A percentile compares a stretch with the other conserved stretches of the same genome.
phyloP scores from a whole-genome alignment of 2,113 vertebrate species.

The Promerops cafer region DNA sequence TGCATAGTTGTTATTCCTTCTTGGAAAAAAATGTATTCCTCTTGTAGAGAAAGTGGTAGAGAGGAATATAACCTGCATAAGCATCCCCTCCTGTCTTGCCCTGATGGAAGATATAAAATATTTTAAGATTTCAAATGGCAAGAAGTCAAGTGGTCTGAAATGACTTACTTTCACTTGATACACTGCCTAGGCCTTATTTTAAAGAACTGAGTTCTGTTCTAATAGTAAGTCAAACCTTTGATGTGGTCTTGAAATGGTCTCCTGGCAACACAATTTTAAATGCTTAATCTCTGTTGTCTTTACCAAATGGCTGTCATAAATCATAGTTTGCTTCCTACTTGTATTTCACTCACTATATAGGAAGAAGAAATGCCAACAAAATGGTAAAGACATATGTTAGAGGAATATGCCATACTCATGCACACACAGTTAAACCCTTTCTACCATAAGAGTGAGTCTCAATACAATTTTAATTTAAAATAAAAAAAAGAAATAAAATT shows the following conservation, averaged over 20 bases:
- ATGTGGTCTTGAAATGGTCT: slow-evolving; percentile 28
- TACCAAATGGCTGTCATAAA: slow-evolving; percentile 49
- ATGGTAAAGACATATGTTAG: slow-evolving; percentile 19
- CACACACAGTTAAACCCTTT: neutral
- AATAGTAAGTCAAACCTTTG: slow-evolving; percentile 2
- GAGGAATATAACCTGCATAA: neutral
- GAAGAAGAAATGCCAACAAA: neutral
- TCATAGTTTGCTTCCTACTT: slow-evolving; percentile 48
- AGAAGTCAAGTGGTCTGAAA: neutral
- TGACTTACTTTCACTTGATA: neutral
- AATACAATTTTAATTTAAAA: neutral
- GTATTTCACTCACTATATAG: neutral
- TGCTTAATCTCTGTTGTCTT: slow-evolving; percentile 56
- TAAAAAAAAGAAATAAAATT: neutral
- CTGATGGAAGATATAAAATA: neutral
- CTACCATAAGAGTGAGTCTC: neutral
- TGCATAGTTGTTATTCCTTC: neutral
- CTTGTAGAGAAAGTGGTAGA: neutral
- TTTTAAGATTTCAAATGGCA: neutral
- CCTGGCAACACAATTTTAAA: slow-evolving; percentile 24
- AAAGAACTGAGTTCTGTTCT: slow-evolving; percentile 19
- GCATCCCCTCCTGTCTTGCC: neutral
- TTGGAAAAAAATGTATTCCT: neutral
- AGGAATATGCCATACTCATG: neutral
- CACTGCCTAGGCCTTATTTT: neutral